Conservation (phyloP, 2,797 vertebrate species). For the Xiphophorus birchmanni region DNA sequence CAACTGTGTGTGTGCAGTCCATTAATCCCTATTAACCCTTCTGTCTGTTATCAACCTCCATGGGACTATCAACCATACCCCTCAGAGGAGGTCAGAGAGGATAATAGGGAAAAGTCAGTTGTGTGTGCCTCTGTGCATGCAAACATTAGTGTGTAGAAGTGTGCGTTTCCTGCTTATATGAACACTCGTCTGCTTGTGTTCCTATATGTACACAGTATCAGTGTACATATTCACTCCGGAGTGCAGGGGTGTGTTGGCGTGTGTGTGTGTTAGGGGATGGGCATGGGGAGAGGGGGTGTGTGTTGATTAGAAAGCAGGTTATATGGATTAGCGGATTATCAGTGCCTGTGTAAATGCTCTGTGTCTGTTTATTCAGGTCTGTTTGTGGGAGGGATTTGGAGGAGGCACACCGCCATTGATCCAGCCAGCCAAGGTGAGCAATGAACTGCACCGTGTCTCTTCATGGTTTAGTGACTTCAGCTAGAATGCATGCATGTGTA, state of each 20-base stretch:
- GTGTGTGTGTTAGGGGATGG: not conserved
- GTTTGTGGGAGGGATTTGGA: constrained; percentile 84
- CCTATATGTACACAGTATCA: constrained; percentile 30
- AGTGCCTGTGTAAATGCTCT: constrained; percentile 76
- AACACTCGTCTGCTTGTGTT: constrained; percentile 31
- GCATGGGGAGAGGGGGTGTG: constrained; percentile 19
- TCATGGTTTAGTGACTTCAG: constrained; percentile 64
- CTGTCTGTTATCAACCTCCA: constrained; percentile 68
- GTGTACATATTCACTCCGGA: constrained; percentile 30
- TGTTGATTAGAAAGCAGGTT: constrained; percentile 71
- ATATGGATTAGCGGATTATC: constrained; percentile 85
- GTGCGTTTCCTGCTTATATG: constrained; percentile 25
- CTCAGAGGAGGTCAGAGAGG: constrained; percentile 69
- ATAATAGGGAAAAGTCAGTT: constrained; percentile 69
- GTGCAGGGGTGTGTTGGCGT: constrained; percentile 4
- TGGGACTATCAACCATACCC: constrained; percentile 66
- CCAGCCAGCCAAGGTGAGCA: constrained; percentile 79
- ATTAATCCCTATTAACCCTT: constrained; percentile 80
- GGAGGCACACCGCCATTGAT: constrained; percentile 81
- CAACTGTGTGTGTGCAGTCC: constrained; percentile 49
- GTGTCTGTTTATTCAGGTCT: constrained; percentile 84
- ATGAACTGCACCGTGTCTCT: constrained; percentile 75
- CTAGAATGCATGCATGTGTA: constrained; percentile 33
- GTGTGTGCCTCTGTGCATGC: constrained; percentile 20
- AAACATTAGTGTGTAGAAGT: constrained; percentile 36